Conservation (phyloP, 2,113 vertebrate genomes). For the Arizona elegans region DNA sequence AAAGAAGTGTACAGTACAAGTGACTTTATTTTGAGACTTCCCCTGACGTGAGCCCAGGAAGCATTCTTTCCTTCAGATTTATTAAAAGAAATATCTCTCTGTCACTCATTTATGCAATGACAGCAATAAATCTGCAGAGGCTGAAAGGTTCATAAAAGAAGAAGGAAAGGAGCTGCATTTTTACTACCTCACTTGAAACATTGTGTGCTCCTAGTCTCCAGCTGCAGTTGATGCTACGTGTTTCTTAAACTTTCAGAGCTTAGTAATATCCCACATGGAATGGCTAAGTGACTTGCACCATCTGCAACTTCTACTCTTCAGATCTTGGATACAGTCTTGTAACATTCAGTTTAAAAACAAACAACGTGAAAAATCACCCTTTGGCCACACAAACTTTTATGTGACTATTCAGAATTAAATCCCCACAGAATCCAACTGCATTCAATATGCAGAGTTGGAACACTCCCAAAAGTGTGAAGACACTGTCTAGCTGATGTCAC, state of each 20-base stretch:
- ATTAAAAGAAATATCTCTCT: conserved; percentile 9
- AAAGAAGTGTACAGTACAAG: not conserved
- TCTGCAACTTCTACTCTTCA: not conserved
- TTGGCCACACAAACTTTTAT: not conserved
- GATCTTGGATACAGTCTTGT: not conserved
- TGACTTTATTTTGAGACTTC: not conserved
- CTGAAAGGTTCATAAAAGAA: conserved; percentile 6
- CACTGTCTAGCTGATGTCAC: not conserved
- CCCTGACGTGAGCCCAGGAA: not conserved
- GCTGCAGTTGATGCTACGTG: not conserved
- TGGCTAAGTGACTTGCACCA: not conserved
- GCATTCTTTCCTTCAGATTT: not conserved
- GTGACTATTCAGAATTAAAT: not conserved
- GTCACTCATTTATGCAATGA: conserved; percentile 15
- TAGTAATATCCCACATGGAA: not conserved
- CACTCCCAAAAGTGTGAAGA: not conserved
- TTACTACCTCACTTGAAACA: conserved; percentile 7
- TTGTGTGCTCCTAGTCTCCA: not conserved
- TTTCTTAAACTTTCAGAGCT: not conserved
- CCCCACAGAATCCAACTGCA: not conserved
- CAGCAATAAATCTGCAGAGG: not conserved
- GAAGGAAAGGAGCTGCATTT: conserved; percentile 12
- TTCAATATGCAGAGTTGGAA: not conserved
- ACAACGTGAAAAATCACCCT: not conserved
- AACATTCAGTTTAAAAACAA: not conserved